Conservation (phyloP, 2,113 vertebrate genomes). For the Misgurnus anguillicaudatus region DNA sequence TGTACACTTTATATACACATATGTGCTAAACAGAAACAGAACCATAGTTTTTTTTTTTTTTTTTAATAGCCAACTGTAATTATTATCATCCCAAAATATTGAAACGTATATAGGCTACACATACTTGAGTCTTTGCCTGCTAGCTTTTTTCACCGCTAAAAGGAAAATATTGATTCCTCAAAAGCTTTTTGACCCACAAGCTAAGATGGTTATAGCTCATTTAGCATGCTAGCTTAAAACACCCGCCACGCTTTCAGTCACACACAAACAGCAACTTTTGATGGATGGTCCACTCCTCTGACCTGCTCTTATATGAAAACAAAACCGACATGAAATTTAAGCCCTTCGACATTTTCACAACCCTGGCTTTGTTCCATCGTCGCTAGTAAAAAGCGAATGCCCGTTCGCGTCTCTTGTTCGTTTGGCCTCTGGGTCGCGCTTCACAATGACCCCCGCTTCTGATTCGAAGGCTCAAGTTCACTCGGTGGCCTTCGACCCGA, state of each 20-base stretch:
- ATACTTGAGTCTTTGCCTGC: neutral
- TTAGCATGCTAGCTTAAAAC: neutral
- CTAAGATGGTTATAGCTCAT: neutral
- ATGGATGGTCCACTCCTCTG: conserved; percentile 36
- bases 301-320: conserved; percentile 44
- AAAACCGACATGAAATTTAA: conserved; percentile 47
- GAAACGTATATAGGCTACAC: neutral
- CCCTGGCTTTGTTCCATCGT: conserved; percentile 50
- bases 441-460: conserved; percentile 35
- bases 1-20: neutral
- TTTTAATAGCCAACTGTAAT: no score
- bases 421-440: conserved; percentile 37
- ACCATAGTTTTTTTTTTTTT: no score
- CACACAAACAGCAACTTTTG: conserved; percentile 16
- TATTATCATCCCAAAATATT: no score
- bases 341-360: conserved; percentile 38
- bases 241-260: neutral
- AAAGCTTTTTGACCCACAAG: conserved; percentile 32
- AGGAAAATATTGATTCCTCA: conserved; percentile 39
- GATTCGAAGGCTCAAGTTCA: conserved; percentile 53
- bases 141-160: conserved; percentile 20
- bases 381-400: conserved; percentile 44
- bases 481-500: conserved; percentile 36
- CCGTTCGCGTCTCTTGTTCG: conserved; percentile 26
- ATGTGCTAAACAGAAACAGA: no score